Percentiles rank a stretch among this genome's conserved stretches.
Evolutionary conservation across 2,113 vertebrate species (phyloP).

Genomic region (Ibidorhyncha struthersii): DNA sequence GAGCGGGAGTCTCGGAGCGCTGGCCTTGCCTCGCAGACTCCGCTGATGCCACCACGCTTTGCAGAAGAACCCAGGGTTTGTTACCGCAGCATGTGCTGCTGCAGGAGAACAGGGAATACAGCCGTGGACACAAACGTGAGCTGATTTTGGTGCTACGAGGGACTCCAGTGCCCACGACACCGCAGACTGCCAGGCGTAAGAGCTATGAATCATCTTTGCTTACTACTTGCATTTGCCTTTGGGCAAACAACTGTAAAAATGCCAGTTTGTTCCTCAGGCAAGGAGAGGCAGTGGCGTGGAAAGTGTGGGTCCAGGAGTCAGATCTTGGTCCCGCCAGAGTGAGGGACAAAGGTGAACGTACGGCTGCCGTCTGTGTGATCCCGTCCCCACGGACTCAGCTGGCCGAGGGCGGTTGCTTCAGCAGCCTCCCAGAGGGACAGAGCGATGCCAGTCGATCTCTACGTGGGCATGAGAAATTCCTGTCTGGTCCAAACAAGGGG

Average conservation of each 20-base stretch:
- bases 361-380: rapidly evolving
- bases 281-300: background rate
- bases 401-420: background rate
- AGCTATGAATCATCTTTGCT: background rate
- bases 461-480: too few species aligned
- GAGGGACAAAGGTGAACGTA: background rate
- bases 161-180: background rate
- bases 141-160: background rate
- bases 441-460: rapidly evolving
- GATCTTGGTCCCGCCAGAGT: rapidly evolving
- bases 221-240: background rate
- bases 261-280: background rate
- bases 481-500: background rate
- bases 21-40: background rate
- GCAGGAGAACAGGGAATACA: background rate
- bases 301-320: background rate
- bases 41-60: background rate
- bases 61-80: background rate
- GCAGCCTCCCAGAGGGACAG: background rate
- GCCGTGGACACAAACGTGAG: background rate
- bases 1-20: background rate
- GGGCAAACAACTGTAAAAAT: background rate
- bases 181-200: background rate
- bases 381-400: background rate
- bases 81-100: background rate